Evolutionary conservation across 2,888 invertebrate species (phyloP), one percentile per base, ranked within the genome.

Genomic region (Enchytraeus crypticus): DNA sequence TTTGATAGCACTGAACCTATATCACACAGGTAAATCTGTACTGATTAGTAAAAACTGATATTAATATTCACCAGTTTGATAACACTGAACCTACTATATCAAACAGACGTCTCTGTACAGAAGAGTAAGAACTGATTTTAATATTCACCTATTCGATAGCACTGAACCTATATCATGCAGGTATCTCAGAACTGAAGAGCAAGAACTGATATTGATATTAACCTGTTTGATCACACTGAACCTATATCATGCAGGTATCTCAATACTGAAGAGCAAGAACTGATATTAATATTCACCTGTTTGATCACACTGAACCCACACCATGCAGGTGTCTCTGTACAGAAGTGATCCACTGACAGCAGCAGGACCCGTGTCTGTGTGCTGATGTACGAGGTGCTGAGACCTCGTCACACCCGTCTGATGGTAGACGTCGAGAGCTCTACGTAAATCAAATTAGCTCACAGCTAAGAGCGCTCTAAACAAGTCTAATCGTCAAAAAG

Each of bases 291-390:
- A 30, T 8, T 53, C 69, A 79, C 80, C 78, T 78, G 87, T 87
- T 84, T 87, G 85, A 65, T 90, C 85, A 74, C 90, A 90, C 71
- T 86, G 85, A 5, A 95, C 80, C 92, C 92, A 93, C 46, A 96
- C 81, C 57, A 95, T 84, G 65, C 89, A 80, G 1, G 87, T 85
- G 71, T 88, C 83, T 0, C 85, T 83, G 75, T 85, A 88, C 33
- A 93, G 83, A 23, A 93, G 81, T 3, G 72, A 72, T 21, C 75
- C 77, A 64, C 75, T 72, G 29, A 72, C 47, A 2, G 43, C 47
- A 2, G 43, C 32, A 8, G 32, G 18, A 1, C 47, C 55, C 5
- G 46, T 21, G 29, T 32, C 26, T 14, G 29, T 30, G 38, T 85
- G 84, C 79, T 90, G 90, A 63, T 85, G 84, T 4, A 81, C 81